phyloP scores from a whole-genome alignment of 2,888 invertebrate species.

The Resseliella maxima region DNA sequence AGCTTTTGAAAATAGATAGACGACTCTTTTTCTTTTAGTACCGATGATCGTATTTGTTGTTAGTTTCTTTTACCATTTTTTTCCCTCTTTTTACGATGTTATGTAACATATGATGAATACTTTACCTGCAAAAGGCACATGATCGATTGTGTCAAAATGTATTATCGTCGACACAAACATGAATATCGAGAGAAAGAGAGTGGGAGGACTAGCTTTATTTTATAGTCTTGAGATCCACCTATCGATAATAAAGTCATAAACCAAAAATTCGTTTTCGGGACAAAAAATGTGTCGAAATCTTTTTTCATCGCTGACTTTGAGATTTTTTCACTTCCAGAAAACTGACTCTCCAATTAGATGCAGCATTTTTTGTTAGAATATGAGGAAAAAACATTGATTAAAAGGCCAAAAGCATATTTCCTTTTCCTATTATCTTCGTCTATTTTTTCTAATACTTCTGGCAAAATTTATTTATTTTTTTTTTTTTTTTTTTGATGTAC shows the following conservation, averaged over 20 bases:
- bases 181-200: no score
- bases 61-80: no score
- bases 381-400: not conserved
- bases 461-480: not conserved
- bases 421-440: not conserved
- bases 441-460: not conserved
- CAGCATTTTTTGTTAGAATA: not conserved
- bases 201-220: not conserved
- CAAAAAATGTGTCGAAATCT: not conserved
- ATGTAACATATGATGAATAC: not conserved
- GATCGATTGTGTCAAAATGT: constrained; percentile 43
- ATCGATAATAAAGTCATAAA: not conserved
- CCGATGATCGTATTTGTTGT: not conserved
- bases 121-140: not conserved
- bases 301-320: not conserved
- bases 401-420: not conserved
- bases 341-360: not conserved
- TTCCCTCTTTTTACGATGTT: not conserved
- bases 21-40: not conserved
- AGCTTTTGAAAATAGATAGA: not conserved
- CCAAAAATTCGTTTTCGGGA: no score
- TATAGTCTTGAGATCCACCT: not conserved
- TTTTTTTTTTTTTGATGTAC: not conserved
- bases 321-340: not conserved
- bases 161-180: not conserved